Evolutionary conservation across 2,113 vertebrate genomes (phyloP).

Genomic region (Spea bombifrons): DNA sequence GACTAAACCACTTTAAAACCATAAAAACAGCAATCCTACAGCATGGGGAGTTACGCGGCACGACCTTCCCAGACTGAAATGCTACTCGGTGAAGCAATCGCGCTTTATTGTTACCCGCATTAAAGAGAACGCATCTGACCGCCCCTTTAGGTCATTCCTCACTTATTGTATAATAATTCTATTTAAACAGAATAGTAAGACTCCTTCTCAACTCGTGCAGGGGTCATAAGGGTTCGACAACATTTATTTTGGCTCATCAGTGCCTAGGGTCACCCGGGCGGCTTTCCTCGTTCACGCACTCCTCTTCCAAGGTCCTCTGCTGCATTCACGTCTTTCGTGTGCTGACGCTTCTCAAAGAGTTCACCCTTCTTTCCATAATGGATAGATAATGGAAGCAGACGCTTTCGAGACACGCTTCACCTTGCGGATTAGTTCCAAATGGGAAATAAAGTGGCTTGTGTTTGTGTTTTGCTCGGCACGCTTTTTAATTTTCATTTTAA

Average conservation of each 20-base stretch:
- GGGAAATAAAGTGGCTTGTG: background rate
- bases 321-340: no score
- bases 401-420: constrained; percentile 10
- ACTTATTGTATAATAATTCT: no score
- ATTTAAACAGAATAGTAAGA: no score
- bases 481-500: no score
- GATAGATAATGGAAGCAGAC: background rate
- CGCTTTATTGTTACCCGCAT: no score
- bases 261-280: background rate
- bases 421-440: constrained; percentile 24
- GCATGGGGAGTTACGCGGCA: no score
- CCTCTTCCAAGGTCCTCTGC: background rate
- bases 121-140: no score
- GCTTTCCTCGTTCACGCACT: background rate
- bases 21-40: no score
- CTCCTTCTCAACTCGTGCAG: background rate
- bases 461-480: constrained; percentile 7
- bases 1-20: no score
- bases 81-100: no score
- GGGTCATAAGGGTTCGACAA: background rate
- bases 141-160: no score
- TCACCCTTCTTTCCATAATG: constrained; percentile 14
- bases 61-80: no score
- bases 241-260: background rate
- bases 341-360: background rate